Conservation (phyloP, 2,113 vertebrate species). For the Narcine bancroftii region DNA sequence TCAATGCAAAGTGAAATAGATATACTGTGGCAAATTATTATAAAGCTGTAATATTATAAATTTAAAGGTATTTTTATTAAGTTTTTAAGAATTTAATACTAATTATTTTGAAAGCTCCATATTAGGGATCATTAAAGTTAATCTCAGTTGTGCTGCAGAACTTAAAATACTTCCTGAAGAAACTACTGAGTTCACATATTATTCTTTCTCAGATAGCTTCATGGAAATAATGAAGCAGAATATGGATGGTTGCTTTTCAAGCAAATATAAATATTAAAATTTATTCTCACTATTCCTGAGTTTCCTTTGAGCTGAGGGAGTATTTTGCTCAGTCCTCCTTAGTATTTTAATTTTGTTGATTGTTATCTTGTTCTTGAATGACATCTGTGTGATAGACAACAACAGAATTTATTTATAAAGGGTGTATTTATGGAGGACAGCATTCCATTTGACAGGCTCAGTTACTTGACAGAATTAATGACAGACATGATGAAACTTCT, state of each 20-base stretch:
- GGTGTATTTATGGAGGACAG: not conserved
- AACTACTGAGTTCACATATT: not conserved
- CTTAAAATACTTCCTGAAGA: not conserved
- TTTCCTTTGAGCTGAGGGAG: conserved; percentile 6
- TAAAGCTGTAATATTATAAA: not conserved
- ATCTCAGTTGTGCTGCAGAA: not conserved
- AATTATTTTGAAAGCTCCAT: not conserved
- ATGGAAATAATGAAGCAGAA: not conserved
- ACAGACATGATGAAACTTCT: not conserved
- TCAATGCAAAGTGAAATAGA: not conserved
- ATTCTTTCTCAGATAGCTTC: not conserved
- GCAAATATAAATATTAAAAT: not conserved
- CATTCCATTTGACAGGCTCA: conserved; percentile 8
- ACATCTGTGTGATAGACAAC: not conserved
- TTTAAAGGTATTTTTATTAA: not conserved
- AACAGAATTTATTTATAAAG: not conserved
- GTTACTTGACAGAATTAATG: conserved; percentile 26
- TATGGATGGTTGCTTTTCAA: not conserved
- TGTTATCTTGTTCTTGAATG: conserved; percentile 30
- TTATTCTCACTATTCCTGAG: not conserved
- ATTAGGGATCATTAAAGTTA: not conserved
- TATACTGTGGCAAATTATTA: too few species aligned
- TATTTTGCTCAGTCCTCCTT: not conserved
- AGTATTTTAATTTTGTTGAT: not conserved
- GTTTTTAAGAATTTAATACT: not conserved